These are phyloP conservation scores for Podabrus alpinus DNA, from an alignment of 2,888 invertebrate species.

Conservation along the genomic window DNA sequence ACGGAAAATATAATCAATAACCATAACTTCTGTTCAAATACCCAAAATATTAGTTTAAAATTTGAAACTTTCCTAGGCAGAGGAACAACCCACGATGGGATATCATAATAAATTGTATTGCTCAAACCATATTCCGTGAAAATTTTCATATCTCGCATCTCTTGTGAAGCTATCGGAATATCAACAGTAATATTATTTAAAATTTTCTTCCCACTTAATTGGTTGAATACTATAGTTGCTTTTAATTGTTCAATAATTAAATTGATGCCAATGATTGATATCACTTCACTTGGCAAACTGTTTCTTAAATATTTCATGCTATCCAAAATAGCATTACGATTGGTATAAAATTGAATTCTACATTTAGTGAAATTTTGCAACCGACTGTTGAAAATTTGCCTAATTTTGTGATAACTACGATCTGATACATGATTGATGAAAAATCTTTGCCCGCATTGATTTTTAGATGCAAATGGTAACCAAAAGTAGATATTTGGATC, in stretches of 20 bases:
- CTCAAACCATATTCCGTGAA: neutral
- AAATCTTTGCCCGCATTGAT: neutral
- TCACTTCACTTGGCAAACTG: neutral
- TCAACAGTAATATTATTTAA: neutral
- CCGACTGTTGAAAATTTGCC: neutral
- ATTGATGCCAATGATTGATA: neutral
- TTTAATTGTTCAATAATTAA: neutral
- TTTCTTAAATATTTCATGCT: neutral
- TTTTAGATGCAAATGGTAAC: neutral
- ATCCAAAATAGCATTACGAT: neutral
- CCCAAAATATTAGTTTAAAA: too few relatives aligned
- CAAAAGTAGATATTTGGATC: neutral
- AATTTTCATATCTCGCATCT: too few relatives aligned
- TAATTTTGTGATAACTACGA: neutral
- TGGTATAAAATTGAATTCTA: neutral
- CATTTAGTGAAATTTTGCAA: neutral
- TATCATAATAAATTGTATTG: neutral
- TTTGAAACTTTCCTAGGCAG: too few relatives aligned
- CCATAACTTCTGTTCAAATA: too few relatives aligned
- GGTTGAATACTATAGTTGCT: too few relatives aligned
- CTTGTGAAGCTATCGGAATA: neutral
- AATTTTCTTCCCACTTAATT: too few relatives aligned
- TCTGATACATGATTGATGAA: neutral
- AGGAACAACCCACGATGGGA: too few relatives aligned
- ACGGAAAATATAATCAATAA: neutral